Base-by-base conservation (phyloP, 53 echinoderm and acorn worm genomes). In the Zoroaster sp. region DNA sequence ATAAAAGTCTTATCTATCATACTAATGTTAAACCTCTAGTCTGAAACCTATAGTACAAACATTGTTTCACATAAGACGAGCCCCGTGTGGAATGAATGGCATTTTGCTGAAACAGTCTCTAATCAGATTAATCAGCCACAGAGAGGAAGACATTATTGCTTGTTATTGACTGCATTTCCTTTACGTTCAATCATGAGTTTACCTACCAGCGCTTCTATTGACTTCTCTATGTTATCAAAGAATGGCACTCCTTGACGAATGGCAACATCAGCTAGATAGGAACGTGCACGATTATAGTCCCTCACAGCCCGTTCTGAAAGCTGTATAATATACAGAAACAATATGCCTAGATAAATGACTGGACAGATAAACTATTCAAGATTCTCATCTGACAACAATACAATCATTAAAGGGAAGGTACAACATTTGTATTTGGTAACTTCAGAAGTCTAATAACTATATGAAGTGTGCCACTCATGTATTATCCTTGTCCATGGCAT, bases 261-360 rank as follows among this genome's bases (percentile, higher is more conserved):
- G 5, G 96, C 93, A 0, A 99, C 69, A 69, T 99, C 99, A 10
- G 92, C 93, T 14, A 99, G 89, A 66, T 99, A 99, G 76, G 91
- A 90, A 17, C 99, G 93, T 34, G 94, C 99, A 53, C 99, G 75
- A 59, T 99, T 99, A 83, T 94, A 99, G 78, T 99, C 99, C 75
- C 88, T 93, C 14, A 96, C 90, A 3, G 93, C 94, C 47, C 95
- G 82, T 23, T 89, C 72, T 8, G 99, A 92, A 17, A 99, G 88
- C 99, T 99, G 79, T 15, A 21, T 72, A 34, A 10, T 30, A 30
- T n/a, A n/a, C 5, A 1, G 5, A 12, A 66, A 73, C 4, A 54
- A 18, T n/a, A 47, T 17, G 52, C 8, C 5, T 39, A 42, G n/a
- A 59, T 9, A 55, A 13, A 53, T 20, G 5, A 35, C 17, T 28